Percentiles rank a stretch among this genome's conserved stretches.
phyloP scores from a whole-genome alignment of 2,797 vertebrate species.

The Brachyrhaphis roseni region DNA sequence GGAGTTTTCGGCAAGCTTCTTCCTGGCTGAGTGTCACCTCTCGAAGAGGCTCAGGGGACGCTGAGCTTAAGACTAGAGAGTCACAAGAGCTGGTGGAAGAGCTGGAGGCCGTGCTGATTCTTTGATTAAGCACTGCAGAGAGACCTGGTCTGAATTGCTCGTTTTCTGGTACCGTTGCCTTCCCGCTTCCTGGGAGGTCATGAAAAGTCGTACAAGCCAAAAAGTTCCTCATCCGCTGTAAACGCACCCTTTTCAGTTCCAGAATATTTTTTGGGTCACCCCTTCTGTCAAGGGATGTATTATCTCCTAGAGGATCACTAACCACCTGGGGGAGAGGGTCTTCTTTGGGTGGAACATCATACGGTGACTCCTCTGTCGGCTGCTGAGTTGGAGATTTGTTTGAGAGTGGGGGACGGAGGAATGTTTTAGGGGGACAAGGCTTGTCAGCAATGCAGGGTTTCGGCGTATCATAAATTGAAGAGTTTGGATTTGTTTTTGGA shows the following conservation, averaged over 20 bases:
- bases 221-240: constrained; percentile 61
- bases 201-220: constrained; percentile 37
- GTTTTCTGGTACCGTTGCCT: constrained; percentile 25
- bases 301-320: constrained; percentile 29
- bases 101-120: constrained; percentile 83
- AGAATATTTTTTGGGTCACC: constrained; percentile 45
- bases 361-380: constrained; percentile 33
- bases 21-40: constrained; percentile 84
- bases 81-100: constrained; percentile 82
- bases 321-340: neutral
- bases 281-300: constrained; percentile 70
- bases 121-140: constrained; percentile 73
- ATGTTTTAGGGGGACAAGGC: constrained; percentile 34
- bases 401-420: constrained; percentile 41
- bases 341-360: constrained; percentile 51
- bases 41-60: constrained; percentile 74
- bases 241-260: constrained; percentile 51
- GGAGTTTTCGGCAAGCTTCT: constrained; percentile 78
- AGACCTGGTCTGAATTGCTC: constrained; percentile 10
- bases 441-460: constrained; percentile 53
- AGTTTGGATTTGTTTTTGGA: constrained; percentile 6
- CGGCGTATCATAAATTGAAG: constrained; percentile 75
- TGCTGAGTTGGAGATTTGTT: constrained; percentile 49
- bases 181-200: constrained; percentile 30
- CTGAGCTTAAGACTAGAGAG: constrained; percentile 68